These are phyloP conservation scores for Rhea pennata DNA, from an alignment of 2,113 vertebrate genomes.

Conservation along the genomic window DNA sequence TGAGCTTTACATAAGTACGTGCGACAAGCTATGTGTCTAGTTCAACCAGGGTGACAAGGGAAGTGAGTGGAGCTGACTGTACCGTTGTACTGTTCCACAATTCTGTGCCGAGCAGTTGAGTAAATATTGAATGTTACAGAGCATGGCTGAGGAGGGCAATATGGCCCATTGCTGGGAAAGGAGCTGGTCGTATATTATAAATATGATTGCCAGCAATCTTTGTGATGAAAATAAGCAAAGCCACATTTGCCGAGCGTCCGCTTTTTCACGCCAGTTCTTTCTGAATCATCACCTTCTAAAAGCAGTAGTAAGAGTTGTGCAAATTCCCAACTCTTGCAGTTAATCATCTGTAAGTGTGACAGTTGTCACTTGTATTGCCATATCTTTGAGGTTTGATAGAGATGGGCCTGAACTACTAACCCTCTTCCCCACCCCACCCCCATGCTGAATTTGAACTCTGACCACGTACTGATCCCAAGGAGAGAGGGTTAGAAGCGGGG, in stretches of 20 bases:
- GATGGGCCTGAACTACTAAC: not conserved
- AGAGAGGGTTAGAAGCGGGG: not conserved
- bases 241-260: slow-evolving; percentile 13
- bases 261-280: not conserved
- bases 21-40: not conserved
- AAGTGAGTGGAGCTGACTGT: not conserved
- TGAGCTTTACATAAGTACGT: not conserved
- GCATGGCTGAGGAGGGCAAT: not conserved
- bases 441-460: no score
- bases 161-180: not conserved
- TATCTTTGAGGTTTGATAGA: not conserved
- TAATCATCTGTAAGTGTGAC: not conserved
- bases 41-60: fast-evolving
- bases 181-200: not conserved
- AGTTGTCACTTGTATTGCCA: not conserved
- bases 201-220: not conserved
- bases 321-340: not conserved
- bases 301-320: not conserved
- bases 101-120: no score
- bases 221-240: slow-evolving; percentile 11
- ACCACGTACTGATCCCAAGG: no score
- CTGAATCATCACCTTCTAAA: not conserved
- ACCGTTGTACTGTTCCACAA: not conserved
- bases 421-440: not conserved
- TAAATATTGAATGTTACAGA: not conserved